Evolutionary conservation across 2,888 invertebrate species (phyloP).

Genomic region (Bibio marci): DNA sequence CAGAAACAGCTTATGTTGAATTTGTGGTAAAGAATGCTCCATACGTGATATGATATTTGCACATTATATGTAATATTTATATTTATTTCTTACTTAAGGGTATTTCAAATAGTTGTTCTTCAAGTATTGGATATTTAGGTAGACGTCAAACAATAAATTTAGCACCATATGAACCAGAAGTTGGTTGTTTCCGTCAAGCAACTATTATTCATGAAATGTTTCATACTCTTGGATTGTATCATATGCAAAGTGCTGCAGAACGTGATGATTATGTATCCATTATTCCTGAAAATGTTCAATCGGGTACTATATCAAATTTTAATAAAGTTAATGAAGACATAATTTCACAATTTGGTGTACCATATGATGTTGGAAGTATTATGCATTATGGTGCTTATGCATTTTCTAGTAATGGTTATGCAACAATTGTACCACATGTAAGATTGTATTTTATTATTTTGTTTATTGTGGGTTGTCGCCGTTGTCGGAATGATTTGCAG

Average conservation of each 20-base stretch:
- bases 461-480: too few relatives aligned
- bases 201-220: slow-evolving; percentile 62
- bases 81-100: background rate
- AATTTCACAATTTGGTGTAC: slow-evolving; percentile 43
- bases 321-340: slow-evolving; percentile 37
- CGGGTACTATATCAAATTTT: slow-evolving; percentile 49
- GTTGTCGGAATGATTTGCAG: too few relatives aligned
- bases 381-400: slow-evolving; percentile 63
- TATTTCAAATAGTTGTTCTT: slow-evolving; percentile 54
- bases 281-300: slow-evolving; percentile 20
- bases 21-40: slow-evolving; percentile 53
- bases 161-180: slow-evolving; percentile 14
- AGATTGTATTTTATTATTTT: slow-evolving; percentile 11
- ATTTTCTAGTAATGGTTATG: slow-evolving; percentile 48
- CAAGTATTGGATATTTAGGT: slow-evolving; percentile 50
- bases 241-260: slow-evolving; percentile 61
- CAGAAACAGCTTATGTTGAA: slow-evolving; percentile 25
- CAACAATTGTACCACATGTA: slow-evolving; percentile 53
- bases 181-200: slow-evolving; percentile 23
- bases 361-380: slow-evolving; percentile 61
- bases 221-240: slow-evolving; percentile 61
- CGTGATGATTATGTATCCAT: slow-evolving; percentile 10
- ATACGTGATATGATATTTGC: slow-evolving; percentile 48
- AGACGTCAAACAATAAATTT: slow-evolving; percentile 19
- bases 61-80: slow-evolving; percentile 12